Evolutionary conservation across 2,888 invertebrate species (phyloP).

Genomic region (Orchestes rusci): DNA sequence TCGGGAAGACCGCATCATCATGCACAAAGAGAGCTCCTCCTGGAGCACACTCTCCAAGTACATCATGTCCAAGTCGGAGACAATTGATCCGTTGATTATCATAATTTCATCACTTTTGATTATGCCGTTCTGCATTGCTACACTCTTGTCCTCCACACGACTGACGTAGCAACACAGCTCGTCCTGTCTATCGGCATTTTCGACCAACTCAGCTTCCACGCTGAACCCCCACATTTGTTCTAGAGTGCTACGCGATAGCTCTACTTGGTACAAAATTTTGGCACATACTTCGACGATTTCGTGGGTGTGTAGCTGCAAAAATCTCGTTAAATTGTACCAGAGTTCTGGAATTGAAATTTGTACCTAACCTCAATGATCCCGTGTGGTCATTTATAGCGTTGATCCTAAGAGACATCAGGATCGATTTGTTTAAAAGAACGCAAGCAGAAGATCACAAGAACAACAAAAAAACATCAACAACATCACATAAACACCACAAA

Average conservation of each 20-base stretch:
- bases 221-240: constrained; percentile 98
- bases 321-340: not conserved
- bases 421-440: no score
- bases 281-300: constrained; percentile 94
- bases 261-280: constrained; percentile 94
- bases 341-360: no score
- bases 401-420: no score
- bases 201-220: constrained; percentile 94
- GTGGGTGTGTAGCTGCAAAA: constrained; percentile 76
- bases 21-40: constrained; percentile 87
- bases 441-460: no score
- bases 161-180: constrained; percentile 96
- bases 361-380: no score
- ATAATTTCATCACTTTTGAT: constrained; percentile 98
- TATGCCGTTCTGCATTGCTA: constrained; percentile 94
- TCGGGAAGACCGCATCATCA: constrained; percentile 92
- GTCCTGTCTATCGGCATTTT: constrained; percentile 92
- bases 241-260: constrained; percentile 79
- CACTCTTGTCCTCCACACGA: constrained; percentile 90
- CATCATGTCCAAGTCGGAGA: constrained; percentile 99
- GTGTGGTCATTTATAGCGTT: no score
- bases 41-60: constrained; percentile 94
- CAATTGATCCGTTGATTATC: constrained; percentile 97
- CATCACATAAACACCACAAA: no score
- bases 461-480: no score